Base-by-base conservation (phyloP, 2,888 invertebrate species). In the Acleris emargana region DNA sequence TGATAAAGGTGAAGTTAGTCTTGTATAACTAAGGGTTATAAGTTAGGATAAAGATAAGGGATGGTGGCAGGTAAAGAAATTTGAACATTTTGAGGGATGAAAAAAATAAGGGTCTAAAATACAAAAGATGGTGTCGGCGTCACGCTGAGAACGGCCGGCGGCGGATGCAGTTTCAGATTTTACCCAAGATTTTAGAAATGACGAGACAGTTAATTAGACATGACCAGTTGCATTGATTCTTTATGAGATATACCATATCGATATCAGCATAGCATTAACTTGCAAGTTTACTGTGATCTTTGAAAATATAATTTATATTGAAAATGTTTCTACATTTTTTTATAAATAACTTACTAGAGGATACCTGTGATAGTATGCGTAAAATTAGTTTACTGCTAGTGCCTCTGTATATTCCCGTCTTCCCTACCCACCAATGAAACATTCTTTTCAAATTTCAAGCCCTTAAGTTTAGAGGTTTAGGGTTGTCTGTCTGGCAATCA, bases 1-100 rank as follows among this genome's bases (percentile, higher is more conserved):
- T 0, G 0, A 69, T 81, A 86, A 73, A 71, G 79, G 72, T 73
- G 68, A 79, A 64, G 20, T 22, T 63, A 3, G 38, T 57, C 61
- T 67, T 47, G 7, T 1, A 13, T 5, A 0, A 0, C 9, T 52
- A 18, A 20, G 18, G 58, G 72, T 75, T 67, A 62, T 86, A 74
- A 1, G 73, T 68, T 45, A 16, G 17, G 38, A 25, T 49, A 6
- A 43, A 58, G 28, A 13, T 68, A 71, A 78, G 74, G 79, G 79
- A 76, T 78, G 76, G 68, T 72, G 77, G 88, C 92, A 92, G 92
- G 92, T 92, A 92, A 82, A 89, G 89, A 90, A 91, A 91, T 91
- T 89, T 82, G 84, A 92, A 91, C 90, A 84, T 87, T 89, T 83
- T 84, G 82, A 89, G 90, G 92, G 92, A 88, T 88, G 88, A 81